Evolutionary conservation across 1,140 invertebrate species (phyloP), one percentile per base, ranked within the genome.

Genomic region (Luehdorfia chinensis): DNA sequence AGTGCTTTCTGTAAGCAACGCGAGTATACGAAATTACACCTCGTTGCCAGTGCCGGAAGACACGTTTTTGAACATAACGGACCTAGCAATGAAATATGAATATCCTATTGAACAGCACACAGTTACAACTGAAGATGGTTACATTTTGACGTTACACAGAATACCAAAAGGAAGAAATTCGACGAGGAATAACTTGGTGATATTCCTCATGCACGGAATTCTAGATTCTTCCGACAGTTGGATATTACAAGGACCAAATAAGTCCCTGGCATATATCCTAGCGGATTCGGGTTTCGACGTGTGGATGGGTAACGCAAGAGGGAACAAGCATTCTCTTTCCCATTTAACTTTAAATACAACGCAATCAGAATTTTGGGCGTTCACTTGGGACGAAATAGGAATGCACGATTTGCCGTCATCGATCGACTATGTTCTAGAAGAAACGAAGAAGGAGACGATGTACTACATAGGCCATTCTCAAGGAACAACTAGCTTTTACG

Each of bases 351-450:
- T 90, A 7, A 77, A 43, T 14, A 70, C 60, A 2, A 53, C 72
- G n/a, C 27, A 74, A 2, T 46, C 64, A 8, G 56, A 73, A 0
- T 90, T 80, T 57, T 90, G 88, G 88, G 65, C 87, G 8, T 89
- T 88, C 36, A 77, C 75, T 15, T 92, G 90, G 88, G 93, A 96
- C 56, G 92, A 96, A 75, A 94, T 95, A 50, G 94, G 92, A 4
- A 55, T 84, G 0, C 90, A 90, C 44, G 94, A 96, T 79, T 47
- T 95, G n/a, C 93, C 94, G 8, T 90, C 93, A 0, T 91, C 91
- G 87, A 90, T 96, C 1, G 90, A 94, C 49, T 88, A 91, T 39
- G 83, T 92, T 7, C 53, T 93, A 0, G 66, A 89, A 1, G 23
- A 28, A 0, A 94, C 91, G 0, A 70, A 72, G 0, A 57, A 79